These are phyloP conservation scores for Neria commutata DNA, from an alignment of 2,888 invertebrate genomes.

Conservation along the genomic window DNA sequence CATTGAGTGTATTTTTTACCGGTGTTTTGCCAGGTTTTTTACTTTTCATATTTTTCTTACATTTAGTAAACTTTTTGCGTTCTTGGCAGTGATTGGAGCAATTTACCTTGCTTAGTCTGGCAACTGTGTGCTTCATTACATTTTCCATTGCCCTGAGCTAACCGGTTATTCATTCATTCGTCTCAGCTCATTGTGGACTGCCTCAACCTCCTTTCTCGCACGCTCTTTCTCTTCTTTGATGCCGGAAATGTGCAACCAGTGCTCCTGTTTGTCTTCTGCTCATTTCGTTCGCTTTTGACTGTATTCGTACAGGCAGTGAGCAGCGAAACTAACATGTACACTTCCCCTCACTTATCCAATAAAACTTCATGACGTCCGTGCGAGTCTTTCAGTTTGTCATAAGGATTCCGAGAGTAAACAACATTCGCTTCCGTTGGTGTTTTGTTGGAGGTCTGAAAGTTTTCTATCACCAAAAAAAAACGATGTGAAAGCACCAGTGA, in stretches of 20 bases:
- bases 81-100: too few relatives aligned
- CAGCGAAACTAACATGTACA: background rate
- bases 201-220: too few relatives aligned
- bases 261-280: background rate
- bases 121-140: too few relatives aligned
- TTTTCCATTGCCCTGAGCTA: too few relatives aligned
- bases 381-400: constrained; percentile 28
- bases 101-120: too few relatives aligned
- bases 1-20: too few relatives aligned
- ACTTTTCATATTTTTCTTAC: too few relatives aligned
- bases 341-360: constrained; percentile 2
- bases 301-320: constrained; percentile 12
- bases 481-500: background rate
- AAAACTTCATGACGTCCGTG: constrained; percentile 40
- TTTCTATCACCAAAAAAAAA: background rate
- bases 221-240: background rate
- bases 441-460: background rate
- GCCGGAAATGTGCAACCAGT: background rate
- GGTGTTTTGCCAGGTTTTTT: too few relatives aligned
- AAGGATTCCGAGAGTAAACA: constrained; percentile 29
- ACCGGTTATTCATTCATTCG: too few relatives aligned
- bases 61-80: too few relatives aligned
- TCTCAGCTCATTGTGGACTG: too few relatives aligned
- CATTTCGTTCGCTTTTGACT: background rate
- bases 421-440: background rate